Conservation (phyloP, 2,888 invertebrate species). For the Mythimna albipuncta region DNA sequence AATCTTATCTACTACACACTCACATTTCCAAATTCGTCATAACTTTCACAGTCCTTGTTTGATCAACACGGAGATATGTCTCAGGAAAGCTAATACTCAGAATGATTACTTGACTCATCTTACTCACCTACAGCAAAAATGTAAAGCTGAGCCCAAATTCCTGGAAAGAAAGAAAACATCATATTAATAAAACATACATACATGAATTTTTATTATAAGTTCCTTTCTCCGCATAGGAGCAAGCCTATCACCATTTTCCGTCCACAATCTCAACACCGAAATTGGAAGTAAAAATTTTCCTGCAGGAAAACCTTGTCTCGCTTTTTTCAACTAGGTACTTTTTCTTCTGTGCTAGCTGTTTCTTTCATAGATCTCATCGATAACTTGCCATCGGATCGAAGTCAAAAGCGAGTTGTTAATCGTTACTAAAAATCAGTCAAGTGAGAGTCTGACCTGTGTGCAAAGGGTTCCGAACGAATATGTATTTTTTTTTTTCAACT, state of each 20-base stretch:
- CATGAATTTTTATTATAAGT: conserved; percentile 1
- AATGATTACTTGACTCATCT: conserved; percentile 12
- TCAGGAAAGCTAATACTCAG: conserved; percentile 1
- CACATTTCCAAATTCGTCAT: background rate
- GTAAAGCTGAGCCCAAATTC: conserved; percentile 80
- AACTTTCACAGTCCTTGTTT: background rate
- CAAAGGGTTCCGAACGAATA: no score
- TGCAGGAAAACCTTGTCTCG: background rate
- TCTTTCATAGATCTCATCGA: background rate
- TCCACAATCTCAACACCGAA: conserved; percentile 19
- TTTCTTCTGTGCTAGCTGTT: background rate
- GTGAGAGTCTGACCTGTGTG: no score
- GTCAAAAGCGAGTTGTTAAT: background rate
- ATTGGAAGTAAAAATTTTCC: conserved; percentile 4
- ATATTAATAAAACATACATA: conserved; percentile 31
- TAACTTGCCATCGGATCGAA: background rate
- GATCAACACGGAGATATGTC: background rate
- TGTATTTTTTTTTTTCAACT: no score
- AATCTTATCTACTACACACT: background rate
- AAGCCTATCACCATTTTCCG: conserved; percentile 28
- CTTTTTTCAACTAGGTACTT: background rate
- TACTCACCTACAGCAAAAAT: conserved; percentile 83
- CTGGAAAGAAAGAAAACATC: conserved; percentile 74
- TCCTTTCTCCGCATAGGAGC: background rate
- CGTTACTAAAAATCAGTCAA: no score